Conservation (phyloP, 2,888 invertebrate species). For the Chesias legatella region DNA sequence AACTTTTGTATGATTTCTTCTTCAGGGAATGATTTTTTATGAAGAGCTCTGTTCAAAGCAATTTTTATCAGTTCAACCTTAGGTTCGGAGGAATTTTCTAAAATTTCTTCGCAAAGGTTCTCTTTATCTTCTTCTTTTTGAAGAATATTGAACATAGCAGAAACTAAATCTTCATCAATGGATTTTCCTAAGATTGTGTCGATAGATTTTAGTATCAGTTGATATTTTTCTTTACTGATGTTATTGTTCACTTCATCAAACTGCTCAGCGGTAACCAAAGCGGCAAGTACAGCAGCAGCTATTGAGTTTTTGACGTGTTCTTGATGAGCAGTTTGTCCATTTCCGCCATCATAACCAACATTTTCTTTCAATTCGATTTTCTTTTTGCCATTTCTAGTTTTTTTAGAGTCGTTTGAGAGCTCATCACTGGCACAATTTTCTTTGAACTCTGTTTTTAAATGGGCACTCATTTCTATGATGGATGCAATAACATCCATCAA, state of each 20-base stretch:
- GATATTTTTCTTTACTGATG: conserved; percentile 73
- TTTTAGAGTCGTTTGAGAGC: conserved; percentile 45
- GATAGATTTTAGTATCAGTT: conserved; percentile 73
- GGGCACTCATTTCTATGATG: conserved; percentile 76
- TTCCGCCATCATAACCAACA: conserved; percentile 37
- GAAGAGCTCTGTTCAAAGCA: conserved; percentile 67
- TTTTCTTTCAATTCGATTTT: conserved; percentile 43
- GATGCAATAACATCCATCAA: conserved; percentile 73
- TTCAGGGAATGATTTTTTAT: conserved; percentile 71
- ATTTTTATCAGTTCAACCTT: conserved; percentile 83
- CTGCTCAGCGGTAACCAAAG: conserved; percentile 73
- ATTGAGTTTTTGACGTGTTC: conserved; percentile 78
- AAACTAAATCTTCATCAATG: conserved; percentile 69
- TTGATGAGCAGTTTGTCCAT: conserved; percentile 60
- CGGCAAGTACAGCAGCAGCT: conserved; percentile 74
- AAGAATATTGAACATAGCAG: conserved; percentile 71
- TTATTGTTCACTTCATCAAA: conserved; percentile 74
- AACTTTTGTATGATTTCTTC: conserved; percentile 83
- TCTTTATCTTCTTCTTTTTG: conserved; percentile 76
- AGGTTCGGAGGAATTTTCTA: conserved; percentile 74
- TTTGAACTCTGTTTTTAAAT: conserved; percentile 65
- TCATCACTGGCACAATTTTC: conserved; percentile 48
- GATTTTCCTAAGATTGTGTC: conserved; percentile 73
- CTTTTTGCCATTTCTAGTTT: conserved; percentile 53
- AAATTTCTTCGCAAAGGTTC: conserved; percentile 68